phyloP scores from a whole-genome alignment of 1,140 invertebrate species.

The Andrena cerasifolii region DNA sequence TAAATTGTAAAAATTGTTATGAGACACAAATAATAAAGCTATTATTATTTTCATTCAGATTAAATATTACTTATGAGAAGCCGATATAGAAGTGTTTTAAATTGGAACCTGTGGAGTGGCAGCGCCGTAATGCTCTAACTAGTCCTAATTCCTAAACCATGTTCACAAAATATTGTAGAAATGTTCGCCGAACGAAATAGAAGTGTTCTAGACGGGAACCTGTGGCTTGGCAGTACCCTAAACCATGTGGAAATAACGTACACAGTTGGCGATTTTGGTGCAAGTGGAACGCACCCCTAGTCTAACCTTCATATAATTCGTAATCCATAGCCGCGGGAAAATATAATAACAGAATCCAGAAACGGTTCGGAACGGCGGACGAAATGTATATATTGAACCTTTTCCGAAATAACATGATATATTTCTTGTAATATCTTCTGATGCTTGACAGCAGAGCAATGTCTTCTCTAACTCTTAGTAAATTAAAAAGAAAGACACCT shows the following conservation, averaged over 20 bases:
- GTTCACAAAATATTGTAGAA: too few relatives aligned
- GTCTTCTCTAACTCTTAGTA: constrained; percentile 67
- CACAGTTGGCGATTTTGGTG: too few relatives aligned
- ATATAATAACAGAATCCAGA: background rate
- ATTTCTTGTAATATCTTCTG: background rate
- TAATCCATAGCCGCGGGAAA: background rate
- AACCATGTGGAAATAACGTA: too few relatives aligned
- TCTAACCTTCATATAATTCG: too few relatives aligned
- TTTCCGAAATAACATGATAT: background rate
- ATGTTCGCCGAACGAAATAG: too few relatives aligned
- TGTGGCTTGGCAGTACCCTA: too few relatives aligned
- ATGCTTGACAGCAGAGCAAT: constrained; percentile 50
- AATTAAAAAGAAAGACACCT: constrained; percentile 63
- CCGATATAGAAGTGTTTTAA: too few relatives aligned
- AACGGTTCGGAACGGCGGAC: background rate
- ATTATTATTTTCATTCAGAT: background rate
- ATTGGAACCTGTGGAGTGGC: too few relatives aligned
- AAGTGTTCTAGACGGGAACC: too few relatives aligned
- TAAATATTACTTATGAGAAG: constrained; percentile 14
- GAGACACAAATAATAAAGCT: constrained; percentile 11
- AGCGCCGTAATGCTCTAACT: too few relatives aligned
- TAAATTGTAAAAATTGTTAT: constrained; percentile 10
- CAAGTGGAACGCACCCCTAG: too few relatives aligned
- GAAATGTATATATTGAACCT: background rate
- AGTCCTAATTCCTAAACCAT: too few relatives aligned